Conservation (phyloP, 2,797 vertebrate genomes). For the Urophycis tenuis region DNA sequence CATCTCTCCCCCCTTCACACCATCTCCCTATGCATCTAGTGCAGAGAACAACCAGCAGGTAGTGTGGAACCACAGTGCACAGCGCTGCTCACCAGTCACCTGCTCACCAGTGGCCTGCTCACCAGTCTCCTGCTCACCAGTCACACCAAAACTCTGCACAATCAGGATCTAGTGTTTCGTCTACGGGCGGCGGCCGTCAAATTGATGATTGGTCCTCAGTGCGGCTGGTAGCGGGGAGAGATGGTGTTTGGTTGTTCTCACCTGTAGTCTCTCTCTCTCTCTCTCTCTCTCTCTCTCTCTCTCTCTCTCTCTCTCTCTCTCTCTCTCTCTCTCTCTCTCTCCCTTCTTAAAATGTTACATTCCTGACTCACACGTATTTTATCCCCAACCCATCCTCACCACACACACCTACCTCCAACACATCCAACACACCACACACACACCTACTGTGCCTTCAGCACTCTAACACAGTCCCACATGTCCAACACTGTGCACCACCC, state of each 20-base stretch:
- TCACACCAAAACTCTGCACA: constrained; percentile 44
- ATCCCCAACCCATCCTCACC: constrained; percentile 49
- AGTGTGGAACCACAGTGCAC: constrained; percentile 76
- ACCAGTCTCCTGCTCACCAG: constrained; percentile 56
- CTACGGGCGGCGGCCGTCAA: background rate
- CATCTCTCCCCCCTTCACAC: constrained; percentile 53
- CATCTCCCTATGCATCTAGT: constrained; percentile 72
- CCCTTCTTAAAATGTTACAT: constrained; percentile 54
- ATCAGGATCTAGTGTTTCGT: background rate
- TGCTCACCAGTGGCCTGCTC: too few relatives aligned
- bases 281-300: constrained; percentile 22
- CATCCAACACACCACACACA: constrained; percentile 22
- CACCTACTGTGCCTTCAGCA: too few relatives aligned
- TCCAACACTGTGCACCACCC: constrained; percentile 53
- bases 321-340: constrained; percentile 61
- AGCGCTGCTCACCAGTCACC: constrained; percentile 27
- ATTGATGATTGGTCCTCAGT: constrained; percentile 47
- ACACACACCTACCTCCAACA: constrained; percentile 61
- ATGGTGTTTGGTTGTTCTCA: constrained; percentile 78
- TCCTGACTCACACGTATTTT: constrained; percentile 78
- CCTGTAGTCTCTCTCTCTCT: constrained; percentile 50
- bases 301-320: constrained; percentile 21
- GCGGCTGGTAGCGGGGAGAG: constrained; percentile 63
- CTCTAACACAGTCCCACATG: constrained; percentile 54
- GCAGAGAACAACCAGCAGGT: constrained; percentile 98